These are phyloP conservation scores for Gobio occitaniae DNA, from an alignment of 2,797 vertebrate species.

Conservation along the genomic window DNA sequence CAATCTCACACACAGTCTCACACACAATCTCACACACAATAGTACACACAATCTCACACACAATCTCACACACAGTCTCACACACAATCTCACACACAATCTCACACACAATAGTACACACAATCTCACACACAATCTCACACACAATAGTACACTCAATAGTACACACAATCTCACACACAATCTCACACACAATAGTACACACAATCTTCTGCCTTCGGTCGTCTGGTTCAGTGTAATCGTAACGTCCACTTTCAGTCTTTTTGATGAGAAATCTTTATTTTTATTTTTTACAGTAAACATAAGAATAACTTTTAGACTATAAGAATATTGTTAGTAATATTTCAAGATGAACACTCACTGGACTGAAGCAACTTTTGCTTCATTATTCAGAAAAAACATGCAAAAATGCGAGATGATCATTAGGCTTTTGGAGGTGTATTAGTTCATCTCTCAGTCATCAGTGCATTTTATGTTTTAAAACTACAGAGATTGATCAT, in stretches of 20 bases:
- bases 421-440: background rate
- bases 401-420: background rate
- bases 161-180: too few species aligned
- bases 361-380: background rate
- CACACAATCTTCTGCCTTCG: background rate
- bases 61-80: too few species aligned
- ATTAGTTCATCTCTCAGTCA: background rate
- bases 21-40: too few species aligned
- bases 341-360: background rate
- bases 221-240: background rate
- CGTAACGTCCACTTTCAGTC: background rate
- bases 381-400: background rate
- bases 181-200: too few species aligned
- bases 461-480: background rate
- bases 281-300: background rate
- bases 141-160: too few species aligned
- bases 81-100: too few species aligned
- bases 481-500: background rate
- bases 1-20: too few species aligned
- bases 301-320: background rate
- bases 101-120: too few species aligned
- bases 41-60: too few species aligned
- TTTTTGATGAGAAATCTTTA: background rate
- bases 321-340: background rate
- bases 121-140: too few species aligned